Evolutionary conservation across 2,888 invertebrate genomes (phyloP).

Genomic region (Amitus sp.): DNA sequence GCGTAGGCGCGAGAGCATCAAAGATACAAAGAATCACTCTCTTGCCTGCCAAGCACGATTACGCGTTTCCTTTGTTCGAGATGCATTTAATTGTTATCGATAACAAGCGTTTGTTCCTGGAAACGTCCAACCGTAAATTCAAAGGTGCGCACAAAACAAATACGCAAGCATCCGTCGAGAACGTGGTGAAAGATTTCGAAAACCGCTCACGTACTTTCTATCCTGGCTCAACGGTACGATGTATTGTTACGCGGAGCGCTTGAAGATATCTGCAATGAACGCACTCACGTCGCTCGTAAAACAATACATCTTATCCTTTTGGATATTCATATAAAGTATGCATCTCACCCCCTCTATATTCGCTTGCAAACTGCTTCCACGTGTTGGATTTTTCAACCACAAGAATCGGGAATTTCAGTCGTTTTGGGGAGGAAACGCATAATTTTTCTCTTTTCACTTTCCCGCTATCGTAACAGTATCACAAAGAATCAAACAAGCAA

Average conservation of each 20-base stretch:
- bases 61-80: background rate
- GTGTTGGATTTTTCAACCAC: background rate
- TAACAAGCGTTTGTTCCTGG: background rate
- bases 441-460: constrained; percentile 31
- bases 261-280: background rate
- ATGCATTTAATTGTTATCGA: background rate
- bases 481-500: constrained; percentile 20
- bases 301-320: constrained; percentile 2
- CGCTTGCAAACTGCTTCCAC: background rate
- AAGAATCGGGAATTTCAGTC: no score
- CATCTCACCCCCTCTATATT: background rate
- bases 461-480: constrained; percentile 32
- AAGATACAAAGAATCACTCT: background rate
- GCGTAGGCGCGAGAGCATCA: background rate
- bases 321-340: background rate
- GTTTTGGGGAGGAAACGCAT: no score
- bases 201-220: constrained; percentile 22
- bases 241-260: constrained; percentile 2
- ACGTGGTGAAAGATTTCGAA: constrained; percentile 19
- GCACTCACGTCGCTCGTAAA: background rate
- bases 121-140: no score
- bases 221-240: constrained; percentile 9
- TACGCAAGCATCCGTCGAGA: background rate
- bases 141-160: no score
- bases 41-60: background rate